These are phyloP conservation scores for Amblyopsis hoosieri DNA, from an alignment of 2,797 vertebrate genomes.

Conservation along the genomic window DNA sequence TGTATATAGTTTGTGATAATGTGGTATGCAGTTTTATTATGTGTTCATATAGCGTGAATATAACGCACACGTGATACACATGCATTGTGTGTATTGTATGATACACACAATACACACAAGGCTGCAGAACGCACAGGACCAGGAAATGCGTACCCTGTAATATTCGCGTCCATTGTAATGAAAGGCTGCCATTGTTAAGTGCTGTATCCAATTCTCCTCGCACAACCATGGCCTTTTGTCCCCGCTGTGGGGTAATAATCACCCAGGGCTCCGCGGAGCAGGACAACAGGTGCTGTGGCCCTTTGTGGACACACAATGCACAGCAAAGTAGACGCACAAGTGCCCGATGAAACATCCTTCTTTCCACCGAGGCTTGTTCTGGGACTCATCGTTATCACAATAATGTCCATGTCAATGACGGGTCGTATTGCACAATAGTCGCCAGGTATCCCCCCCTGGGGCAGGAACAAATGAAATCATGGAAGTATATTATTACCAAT, in stretches of 20 bases:
- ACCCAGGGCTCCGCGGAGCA: no score
- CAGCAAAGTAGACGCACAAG: not conserved
- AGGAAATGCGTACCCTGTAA: no score
- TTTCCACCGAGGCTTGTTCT: not conserved
- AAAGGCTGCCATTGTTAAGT: no score
- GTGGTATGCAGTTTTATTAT: no score
- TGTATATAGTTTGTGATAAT: no score
- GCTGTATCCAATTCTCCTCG: no score
- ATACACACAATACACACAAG: no score
- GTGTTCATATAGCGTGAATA: no score
- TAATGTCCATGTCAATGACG: conserved; percentile 15
- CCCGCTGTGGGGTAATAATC: not conserved
- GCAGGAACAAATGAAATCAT: conserved; percentile 28
- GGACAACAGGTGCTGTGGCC: not conserved
- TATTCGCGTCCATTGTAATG: no score
- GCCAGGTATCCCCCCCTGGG: conserved; percentile 25
- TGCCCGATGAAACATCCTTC: not conserved
- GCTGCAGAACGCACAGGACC: no score
- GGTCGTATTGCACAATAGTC: conserved; percentile 45
- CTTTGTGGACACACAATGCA: not conserved
- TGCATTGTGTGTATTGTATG: no score
- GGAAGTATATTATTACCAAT: conserved; percentile 8
- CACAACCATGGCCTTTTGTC: not conserved
- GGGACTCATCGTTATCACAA: conserved; percentile 13
- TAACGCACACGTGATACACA: no score